Evolutionary conservation across 2,113 vertebrate genomes (phyloP).

Genomic region (Otus sunia): DNA sequence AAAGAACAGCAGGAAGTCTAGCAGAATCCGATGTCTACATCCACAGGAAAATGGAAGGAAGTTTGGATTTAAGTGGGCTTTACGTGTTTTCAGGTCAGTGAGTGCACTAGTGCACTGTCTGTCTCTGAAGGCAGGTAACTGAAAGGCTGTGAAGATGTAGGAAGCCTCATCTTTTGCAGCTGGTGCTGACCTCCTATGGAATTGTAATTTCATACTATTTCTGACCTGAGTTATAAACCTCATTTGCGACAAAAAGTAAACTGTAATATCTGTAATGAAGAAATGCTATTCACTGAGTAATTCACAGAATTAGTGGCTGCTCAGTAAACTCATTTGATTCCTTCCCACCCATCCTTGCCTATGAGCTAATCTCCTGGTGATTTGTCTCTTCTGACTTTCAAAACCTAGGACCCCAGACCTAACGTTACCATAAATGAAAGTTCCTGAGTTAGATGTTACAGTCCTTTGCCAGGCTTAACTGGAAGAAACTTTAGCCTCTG

Average conservation of each 20-base stretch:
- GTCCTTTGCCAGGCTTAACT: not conserved
- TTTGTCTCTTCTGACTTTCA: not conserved
- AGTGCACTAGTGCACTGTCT: accelerated
- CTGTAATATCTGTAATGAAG: not conserved
- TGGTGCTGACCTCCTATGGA: not conserved
- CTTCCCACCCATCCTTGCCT: not conserved
- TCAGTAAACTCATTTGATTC: not conserved
- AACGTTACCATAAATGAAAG: accelerated
- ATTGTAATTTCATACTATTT: not conserved
- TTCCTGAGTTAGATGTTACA: accelerated
- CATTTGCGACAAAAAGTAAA: not conserved
- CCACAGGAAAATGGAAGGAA: not conserved
- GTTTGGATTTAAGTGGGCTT: not conserved
- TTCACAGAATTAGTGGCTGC: not conserved
- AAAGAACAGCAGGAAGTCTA: not conserved
- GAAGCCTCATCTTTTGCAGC: not conserved
- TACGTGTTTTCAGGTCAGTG: not conserved
- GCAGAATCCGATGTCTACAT: not conserved
- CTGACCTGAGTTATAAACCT: not conserved
- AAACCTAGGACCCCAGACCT: not conserved
- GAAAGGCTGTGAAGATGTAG: not conserved
- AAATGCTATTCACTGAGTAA: not conserved
- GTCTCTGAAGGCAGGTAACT: not conserved
- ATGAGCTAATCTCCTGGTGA: not conserved
- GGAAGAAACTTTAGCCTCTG: not conserved